Base-by-base conservation (phyloP, 2,888 invertebrate species). In the Leptopilina drosophilae region DNA sequence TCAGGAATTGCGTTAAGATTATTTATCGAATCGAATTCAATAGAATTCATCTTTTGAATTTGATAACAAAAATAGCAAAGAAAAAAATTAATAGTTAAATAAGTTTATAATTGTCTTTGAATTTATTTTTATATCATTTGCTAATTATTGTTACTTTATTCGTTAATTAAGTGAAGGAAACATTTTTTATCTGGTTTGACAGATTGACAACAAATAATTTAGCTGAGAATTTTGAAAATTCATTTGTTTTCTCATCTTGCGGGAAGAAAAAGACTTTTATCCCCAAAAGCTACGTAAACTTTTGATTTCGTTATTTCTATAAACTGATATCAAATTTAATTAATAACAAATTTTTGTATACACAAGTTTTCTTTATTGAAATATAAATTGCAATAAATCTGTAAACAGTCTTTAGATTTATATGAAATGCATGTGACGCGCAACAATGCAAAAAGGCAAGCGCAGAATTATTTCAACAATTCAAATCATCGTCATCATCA, bases 1-100 rank as follows among this genome's bases (percentile, higher is more conserved):
- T 87, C 86, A 12, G 86, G 84, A 40, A 89, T 78, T 40, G 84
- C 83, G 66, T 85, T 84, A 42, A 88, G 82, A 78, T 89, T 87
- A 56, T 87, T 84, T 49, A 87, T 84, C 33, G 84, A 82, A 9
- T 88, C 85, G 83, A 86, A 87, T 11, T 79, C 84, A 66, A 82
- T 80, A 14, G 84, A 80, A 15, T 85, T n/a, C 59, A 59, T 59
- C 7, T 15, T n/a, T 59, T 33, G 33, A 20, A 20, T n/a, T n/a
- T n/a, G n/a, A 26, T 26, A 26, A 26, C 3, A n/a, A 59, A 59
- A 59, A 15, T 15, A 20, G 0, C 8, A 20, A 49, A 49, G 11
- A n/a, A 49, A 85, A 81, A 33, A 65, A 65, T 15, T 65, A 65
- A 62, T 33, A 62, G 12, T 62, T 9, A 15, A n/a, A 15, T 20